These are phyloP conservation scores for Sitophilus oryzae DNA, from an alignment of 1,140 invertebrate species.

Conservation along the genomic window DNA sequence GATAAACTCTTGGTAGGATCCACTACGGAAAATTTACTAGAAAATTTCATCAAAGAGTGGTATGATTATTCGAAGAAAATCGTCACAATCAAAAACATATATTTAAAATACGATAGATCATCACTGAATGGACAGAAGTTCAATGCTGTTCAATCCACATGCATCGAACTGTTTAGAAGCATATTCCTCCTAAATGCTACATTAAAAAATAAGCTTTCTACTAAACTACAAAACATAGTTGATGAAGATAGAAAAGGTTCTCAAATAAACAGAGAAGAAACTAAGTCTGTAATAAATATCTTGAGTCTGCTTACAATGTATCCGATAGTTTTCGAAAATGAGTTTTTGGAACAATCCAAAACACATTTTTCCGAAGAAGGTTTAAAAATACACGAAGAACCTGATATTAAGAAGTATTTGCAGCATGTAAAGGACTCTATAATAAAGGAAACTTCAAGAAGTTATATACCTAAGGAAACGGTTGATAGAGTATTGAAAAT, in stretches of 20 bases:
- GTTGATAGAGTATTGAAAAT: slow-evolving; percentile 4
- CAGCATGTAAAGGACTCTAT: slow-evolving; percentile 86
- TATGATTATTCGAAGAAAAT: slow-evolving; percentile 89
- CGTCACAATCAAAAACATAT: slow-evolving; percentile 97
- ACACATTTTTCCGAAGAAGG: slow-evolving; percentile 81
- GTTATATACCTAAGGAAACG: slow-evolving; percentile 82
- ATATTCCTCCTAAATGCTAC: slow-evolving; percentile 84
- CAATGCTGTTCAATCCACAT: slow-evolving; percentile 52
- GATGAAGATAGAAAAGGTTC: slow-evolving; percentile 82
- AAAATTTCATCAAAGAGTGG: slow-evolving; percentile 89
- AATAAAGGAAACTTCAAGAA: slow-evolving; percentile 79
- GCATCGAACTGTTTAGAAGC: slow-evolving; percentile 84
- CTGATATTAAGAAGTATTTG: slow-evolving; percentile 87
- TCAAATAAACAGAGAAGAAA: slow-evolving; percentile 78
- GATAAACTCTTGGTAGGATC: slow-evolving; percentile 76
- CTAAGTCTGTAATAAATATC: slow-evolving; percentile 93
- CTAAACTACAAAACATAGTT: slow-evolving; percentile 83
- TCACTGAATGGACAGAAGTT: slow-evolving; percentile 42
- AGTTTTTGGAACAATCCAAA: slow-evolving; percentile 86
- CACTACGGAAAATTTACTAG: slow-evolving; percentile 81
- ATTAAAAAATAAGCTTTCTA: slow-evolving; percentile 83
- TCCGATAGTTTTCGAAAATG: slow-evolving; percentile 83
- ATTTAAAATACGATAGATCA: slow-evolving; percentile 90
- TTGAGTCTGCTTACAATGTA: slow-evolving; percentile 94
- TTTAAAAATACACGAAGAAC: slow-evolving; percentile 75